phyloP scores from a whole-genome alignment of 2,888 invertebrate species.

The Ochropleura plecta region DNA sequence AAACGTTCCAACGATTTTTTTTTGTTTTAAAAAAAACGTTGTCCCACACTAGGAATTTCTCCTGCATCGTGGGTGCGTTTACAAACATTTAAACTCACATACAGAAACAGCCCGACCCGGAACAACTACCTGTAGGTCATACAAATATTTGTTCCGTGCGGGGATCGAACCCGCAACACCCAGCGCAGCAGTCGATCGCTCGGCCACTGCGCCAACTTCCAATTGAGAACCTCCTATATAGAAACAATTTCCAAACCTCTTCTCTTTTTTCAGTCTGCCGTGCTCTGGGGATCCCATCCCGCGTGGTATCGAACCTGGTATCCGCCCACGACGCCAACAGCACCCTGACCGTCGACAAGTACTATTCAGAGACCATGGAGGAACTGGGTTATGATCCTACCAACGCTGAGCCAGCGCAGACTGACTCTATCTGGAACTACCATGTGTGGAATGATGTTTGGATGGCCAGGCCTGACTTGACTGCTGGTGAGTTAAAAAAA shows the following conservation, averaged over 20 bases:
- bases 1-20: too few relatives aligned
- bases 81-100: too few relatives aligned
- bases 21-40: too few relatives aligned
- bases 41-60: too few relatives aligned
- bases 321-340: slow-evolving; percentile 96
- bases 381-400: slow-evolving; percentile 92
- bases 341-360: slow-evolving; percentile 94
- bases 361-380: slow-evolving; percentile 92
- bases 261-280: slow-evolving; percentile 91
- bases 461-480: slow-evolving; percentile 95
- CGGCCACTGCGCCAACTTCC: too few relatives aligned
- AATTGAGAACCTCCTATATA: too few relatives aligned
- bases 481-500: slow-evolving; percentile 86
- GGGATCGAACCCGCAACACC: too few relatives aligned
- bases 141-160: too few relatives aligned
- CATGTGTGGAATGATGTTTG: slow-evolving; percentile 97
- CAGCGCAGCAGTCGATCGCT: too few relatives aligned
- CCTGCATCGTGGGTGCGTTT: too few relatives aligned
- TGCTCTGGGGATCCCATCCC: slow-evolving; percentile 94
- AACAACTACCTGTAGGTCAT: too few relatives aligned
- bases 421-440: slow-evolving; percentile 96
- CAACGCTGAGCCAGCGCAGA: slow-evolving; percentile 89
- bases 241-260: background rate
- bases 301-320: slow-evolving; percentile 95
- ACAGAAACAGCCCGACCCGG: too few relatives aligned